Evolutionary conservation across 2,113 vertebrate genomes (phyloP).

Genomic region (Phalacrocorax aristotelis): DNA sequence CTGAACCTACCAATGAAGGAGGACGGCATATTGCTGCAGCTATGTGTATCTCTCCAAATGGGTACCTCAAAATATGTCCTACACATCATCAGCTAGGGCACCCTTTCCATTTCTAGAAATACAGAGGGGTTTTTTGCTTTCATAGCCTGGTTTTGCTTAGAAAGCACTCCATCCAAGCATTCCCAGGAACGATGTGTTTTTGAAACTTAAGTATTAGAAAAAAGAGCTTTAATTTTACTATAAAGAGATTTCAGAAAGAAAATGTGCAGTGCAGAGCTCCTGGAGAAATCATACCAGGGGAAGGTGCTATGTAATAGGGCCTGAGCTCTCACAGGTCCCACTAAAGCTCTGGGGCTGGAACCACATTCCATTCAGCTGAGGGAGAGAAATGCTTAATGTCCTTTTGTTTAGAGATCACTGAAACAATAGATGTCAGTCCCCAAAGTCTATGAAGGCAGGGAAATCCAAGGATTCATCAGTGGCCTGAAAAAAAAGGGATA

Average conservation of each 20-base stretch:
- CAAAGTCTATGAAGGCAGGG: background rate
- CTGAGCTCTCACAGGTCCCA: background rate
- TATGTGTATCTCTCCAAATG: background rate
- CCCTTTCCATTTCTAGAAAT: background rate
- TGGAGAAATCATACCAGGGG: rapidly evolving
- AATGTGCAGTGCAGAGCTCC: background rate
- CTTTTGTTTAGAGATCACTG: background rate
- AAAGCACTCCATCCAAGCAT: background rate
- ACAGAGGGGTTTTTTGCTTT: background rate
- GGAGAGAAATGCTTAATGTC: background rate
- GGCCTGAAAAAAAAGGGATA: background rate
- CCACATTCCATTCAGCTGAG: background rate
- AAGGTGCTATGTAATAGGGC: background rate
- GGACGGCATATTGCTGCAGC: background rate
- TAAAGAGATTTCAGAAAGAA: background rate
- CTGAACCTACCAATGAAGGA: background rate
- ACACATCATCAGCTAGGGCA: background rate
- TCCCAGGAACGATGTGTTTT: background rate
- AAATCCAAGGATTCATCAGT: background rate
- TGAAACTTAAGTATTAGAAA: background rate
- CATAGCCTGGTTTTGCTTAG: background rate
- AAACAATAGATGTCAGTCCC: background rate
- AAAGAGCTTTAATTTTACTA: background rate
- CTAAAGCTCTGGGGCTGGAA: background rate
- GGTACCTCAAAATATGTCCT: background rate